These are phyloP conservation scores for Dioctria linearis DNA, from an alignment of 2,888 invertebrate genomes.

Conservation along the genomic window DNA sequence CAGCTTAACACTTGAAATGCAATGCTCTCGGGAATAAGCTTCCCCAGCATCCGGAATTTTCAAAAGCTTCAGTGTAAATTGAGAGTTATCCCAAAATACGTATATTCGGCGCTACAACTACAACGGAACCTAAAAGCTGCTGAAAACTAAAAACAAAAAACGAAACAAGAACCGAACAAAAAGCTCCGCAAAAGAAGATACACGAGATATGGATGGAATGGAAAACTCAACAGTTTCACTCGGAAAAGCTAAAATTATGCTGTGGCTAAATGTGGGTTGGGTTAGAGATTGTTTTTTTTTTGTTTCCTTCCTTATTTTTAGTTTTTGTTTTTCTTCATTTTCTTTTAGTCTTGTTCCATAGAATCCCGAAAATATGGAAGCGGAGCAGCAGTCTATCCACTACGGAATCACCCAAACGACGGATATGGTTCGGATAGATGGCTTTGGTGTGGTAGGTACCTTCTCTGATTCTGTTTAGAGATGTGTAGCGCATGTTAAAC, in stretches of 20 bases:
- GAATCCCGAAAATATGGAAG: conserved; percentile 3
- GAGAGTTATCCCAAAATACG: too few species aligned
- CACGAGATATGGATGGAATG: conserved; percentile 32
- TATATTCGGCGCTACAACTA: too few species aligned
- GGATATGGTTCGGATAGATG: neutral
- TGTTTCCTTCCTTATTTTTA: neutral
- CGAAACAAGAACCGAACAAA: conserved; percentile 19
- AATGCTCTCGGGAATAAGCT: too few species aligned
- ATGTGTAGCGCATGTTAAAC: conserved; percentile 24
- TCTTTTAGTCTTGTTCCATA: neutral
- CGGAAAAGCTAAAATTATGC: conserved; percentile 57
- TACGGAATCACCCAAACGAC: neutral
- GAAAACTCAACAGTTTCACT: conserved; percentile 46
- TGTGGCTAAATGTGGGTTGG: conserved; percentile 60
- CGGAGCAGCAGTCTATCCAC: neutral
- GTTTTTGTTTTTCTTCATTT: too few species aligned
- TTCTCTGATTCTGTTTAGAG: neutral
- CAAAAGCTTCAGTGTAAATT: too few species aligned
- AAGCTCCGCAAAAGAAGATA: conserved; percentile 48
- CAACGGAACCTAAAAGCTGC: neutral
- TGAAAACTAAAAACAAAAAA: conserved; percentile 29
- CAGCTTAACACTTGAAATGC: too few species aligned
- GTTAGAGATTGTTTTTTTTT: conserved; percentile 60
- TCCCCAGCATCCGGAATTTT: too few species aligned
- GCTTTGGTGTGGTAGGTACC: neutral